These are phyloP conservation scores for Glareola pratincola DNA, from an alignment of 2,113 vertebrate species.

Conservation along the genomic window DNA sequence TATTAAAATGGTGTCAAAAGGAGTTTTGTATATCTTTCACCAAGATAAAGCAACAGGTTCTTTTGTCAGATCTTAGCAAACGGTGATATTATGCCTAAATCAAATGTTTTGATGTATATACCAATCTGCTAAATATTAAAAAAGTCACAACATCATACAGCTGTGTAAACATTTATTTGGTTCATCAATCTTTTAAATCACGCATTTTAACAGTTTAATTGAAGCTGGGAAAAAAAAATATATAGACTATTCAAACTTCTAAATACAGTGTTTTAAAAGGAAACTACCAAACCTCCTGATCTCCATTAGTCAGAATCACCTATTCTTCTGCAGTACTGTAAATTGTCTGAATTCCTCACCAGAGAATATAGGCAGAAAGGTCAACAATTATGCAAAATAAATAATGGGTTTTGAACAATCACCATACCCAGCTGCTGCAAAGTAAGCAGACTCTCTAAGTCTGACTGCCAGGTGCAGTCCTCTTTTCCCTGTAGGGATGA, in stretches of 20 bases:
- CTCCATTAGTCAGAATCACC: not conserved
- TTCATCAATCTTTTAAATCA: not conserved
- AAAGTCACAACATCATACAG: not conserved
- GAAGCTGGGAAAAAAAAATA: not conserved
- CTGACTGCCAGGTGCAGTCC: constrained; percentile 12
- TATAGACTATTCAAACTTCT: not conserved
- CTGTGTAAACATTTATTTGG: not conserved
- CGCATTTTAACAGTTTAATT: not conserved
- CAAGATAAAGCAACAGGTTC: not conserved
- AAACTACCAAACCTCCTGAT: not conserved
- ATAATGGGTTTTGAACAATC: constrained; percentile 57
- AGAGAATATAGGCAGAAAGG: constrained; percentile 53
- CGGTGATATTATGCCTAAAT: not conserved
- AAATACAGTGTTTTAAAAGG: not conserved
- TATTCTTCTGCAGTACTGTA: constrained; percentile 27
- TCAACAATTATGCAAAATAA: constrained; percentile 72
- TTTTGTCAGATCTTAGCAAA: not conserved
- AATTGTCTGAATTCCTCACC: constrained; percentile 34
- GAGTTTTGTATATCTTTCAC: not conserved
- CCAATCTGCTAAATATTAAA: not conserved
- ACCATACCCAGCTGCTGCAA: constrained; percentile 44
- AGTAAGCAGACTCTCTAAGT: constrained; percentile 21
- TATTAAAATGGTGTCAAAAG: not conserved
- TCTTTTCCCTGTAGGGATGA: not conserved
- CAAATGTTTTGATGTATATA: not conserved